phyloP scores from a whole-genome alignment of 2,113 vertebrate genomes.

The Pollachius pollachius region DNA sequence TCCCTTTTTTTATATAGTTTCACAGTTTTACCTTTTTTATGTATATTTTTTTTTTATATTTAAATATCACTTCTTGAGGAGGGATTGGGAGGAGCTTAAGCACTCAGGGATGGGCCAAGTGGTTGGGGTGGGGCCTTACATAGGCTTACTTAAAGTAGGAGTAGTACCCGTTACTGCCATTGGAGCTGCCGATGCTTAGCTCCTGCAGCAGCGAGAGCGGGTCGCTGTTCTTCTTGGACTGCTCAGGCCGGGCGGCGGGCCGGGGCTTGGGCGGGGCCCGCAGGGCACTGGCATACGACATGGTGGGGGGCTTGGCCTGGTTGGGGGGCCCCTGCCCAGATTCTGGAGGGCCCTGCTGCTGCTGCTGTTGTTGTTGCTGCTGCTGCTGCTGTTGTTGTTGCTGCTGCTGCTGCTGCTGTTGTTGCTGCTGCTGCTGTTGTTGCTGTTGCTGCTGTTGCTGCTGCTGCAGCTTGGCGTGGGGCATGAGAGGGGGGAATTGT shows the following conservation, averaged over 20 bases:
- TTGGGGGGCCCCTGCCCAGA: conserved; percentile 64
- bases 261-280: conserved; percentile 94
- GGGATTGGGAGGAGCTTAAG: conserved; percentile 10
- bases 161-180: conserved; percentile 98
- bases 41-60: conserved; percentile 71
- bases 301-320: conserved; percentile 85
- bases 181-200: conserved; percentile 97
- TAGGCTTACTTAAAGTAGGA: conserved; percentile 97
- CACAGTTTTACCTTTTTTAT: conserved; percentile 50
- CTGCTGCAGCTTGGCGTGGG: conserved; percentile 76
- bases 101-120: too few species aligned
- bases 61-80: conserved; percentile 64
- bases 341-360: conserved; percentile 79
- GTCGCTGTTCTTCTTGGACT: conserved; percentile 96
- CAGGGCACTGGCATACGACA: conserved; percentile 97
- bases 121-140: too few species aligned
- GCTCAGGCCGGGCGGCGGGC: conserved; percentile 87
- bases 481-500: conserved; percentile 97
- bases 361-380: conserved; percentile 21
- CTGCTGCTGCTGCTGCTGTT: conserved; percentile 36
- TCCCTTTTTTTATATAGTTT: conserved; percentile 53
- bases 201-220: conserved; percentile 97
- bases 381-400: conserved; percentile 43
- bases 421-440: conserved; percentile 28
- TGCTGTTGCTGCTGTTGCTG: conserved; percentile 38